Evolutionary conservation across 1,140 invertebrate species (phyloP).

Genomic region (Linepithema humile): DNA sequence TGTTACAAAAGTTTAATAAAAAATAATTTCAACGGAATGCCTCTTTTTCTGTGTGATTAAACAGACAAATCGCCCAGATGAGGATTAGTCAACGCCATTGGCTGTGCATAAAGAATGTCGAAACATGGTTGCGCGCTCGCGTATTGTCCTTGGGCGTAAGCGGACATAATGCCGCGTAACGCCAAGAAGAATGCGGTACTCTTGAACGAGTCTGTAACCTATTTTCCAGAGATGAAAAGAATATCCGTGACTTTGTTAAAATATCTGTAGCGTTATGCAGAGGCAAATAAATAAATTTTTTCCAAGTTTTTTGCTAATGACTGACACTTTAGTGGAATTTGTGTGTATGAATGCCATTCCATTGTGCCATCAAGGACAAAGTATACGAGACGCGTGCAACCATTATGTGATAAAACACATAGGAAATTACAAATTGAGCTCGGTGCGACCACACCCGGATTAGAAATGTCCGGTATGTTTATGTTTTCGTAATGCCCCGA

Average conservation of each 20-base stretch:
- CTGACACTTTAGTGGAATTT: too few species aligned
- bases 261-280: too few species aligned
- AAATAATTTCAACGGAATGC: background rate
- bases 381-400: too few species aligned
- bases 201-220: constrained; percentile 21
- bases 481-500: background rate
- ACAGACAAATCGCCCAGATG: background rate
- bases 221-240: constrained; percentile 5
- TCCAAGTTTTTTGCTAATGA: too few species aligned
- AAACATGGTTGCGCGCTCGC: constrained; percentile 16
- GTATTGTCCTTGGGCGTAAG: constrained; percentile 61
- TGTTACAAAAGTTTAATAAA: too few species aligned
- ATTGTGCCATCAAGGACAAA: too few species aligned
- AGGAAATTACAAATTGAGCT: background rate
- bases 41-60: background rate
- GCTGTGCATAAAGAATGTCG: background rate
- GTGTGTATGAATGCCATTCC: too few species aligned
- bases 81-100: background rate
- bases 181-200: constrained; percentile 44
- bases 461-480: background rate
- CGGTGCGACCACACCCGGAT: background rate
- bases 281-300: too few species aligned
- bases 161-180: constrained; percentile 28
- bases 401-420: background rate
- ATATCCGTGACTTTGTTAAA: background rate